Conservation (phyloP, 2,797 vertebrate species). For the Geotrypetes seraphini region DNA sequence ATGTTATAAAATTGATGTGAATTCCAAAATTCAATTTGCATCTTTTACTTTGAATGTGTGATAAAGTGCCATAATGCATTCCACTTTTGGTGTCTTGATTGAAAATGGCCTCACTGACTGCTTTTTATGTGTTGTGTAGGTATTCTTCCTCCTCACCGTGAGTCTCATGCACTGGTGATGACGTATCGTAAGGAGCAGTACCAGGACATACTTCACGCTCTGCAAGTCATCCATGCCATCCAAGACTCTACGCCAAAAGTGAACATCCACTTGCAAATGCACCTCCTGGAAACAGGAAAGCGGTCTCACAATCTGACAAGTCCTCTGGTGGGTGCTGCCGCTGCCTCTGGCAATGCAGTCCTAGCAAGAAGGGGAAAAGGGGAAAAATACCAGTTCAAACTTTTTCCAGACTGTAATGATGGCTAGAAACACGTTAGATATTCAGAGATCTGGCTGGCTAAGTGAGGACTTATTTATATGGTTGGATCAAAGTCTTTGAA, state of each 20-base stretch:
- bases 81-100: neutral
- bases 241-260: conserved; percentile 62
- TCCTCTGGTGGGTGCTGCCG: conserved; percentile 57
- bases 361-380: too few species aligned
- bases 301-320: conserved; percentile 67
- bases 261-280: conserved; percentile 78
- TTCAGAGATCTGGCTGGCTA: too few species aligned
- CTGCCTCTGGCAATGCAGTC: too few species aligned
- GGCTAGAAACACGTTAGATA: too few species aligned
- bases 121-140: conserved; percentile 42
- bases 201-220: conserved; percentile 70
- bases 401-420: too few species aligned
- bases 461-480: too few species aligned
- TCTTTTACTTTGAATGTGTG: too few species aligned
- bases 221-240: conserved; percentile 75
- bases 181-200: conserved; percentile 78
- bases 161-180: conserved; percentile 78
- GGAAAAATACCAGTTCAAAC: too few species aligned
- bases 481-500: too few species aligned
- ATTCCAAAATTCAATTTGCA: too few species aligned
- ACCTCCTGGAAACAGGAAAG: conserved; percentile 80
- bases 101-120: too few species aligned
- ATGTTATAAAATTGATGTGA: too few species aligned
- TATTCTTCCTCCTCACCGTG: conserved; percentile 83
- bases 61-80: neutral